These are phyloP conservation scores for Arctopsyche grandis DNA, from an alignment of 1,140 invertebrate genomes.

Conservation along the genomic window DNA sequence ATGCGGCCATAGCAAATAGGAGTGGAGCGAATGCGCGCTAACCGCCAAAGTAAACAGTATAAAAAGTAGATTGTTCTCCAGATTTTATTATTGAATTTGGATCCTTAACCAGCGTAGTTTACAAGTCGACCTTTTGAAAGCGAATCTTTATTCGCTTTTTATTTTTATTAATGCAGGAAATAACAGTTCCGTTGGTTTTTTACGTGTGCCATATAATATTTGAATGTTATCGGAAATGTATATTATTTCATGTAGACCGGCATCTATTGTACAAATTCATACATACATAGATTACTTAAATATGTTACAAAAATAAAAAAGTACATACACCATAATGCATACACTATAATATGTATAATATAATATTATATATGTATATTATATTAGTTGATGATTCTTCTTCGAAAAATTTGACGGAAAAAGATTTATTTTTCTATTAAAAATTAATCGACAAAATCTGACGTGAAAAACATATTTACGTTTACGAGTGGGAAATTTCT, in stretches of 20 bases:
- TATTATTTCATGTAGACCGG: background rate
- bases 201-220: background rate
- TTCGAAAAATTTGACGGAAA: background rate
- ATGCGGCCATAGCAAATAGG: background rate
- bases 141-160: background rate
- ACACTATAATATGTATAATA: no score
- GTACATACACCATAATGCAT: no score
- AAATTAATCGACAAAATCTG: background rate
- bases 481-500: no score
- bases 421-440: background rate
- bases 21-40: no score
- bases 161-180: background rate
- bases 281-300: background rate
- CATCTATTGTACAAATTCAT: background rate
- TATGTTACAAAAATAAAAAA: background rate
- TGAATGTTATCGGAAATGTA: background rate
- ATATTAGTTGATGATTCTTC: background rate
- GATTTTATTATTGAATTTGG: no score
- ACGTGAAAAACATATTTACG: background rate
- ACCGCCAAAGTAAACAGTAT: no score
- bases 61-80: no score
- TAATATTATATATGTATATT: background rate
- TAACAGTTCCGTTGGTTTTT: no score
- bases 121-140: no score
- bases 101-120: no score